Percentiles rank a stretch among this genome's conserved stretches.
Evolutionary conservation across 2,113 vertebrate species (phyloP).

Genomic region (Daphoenositta chrysoptera): DNA sequence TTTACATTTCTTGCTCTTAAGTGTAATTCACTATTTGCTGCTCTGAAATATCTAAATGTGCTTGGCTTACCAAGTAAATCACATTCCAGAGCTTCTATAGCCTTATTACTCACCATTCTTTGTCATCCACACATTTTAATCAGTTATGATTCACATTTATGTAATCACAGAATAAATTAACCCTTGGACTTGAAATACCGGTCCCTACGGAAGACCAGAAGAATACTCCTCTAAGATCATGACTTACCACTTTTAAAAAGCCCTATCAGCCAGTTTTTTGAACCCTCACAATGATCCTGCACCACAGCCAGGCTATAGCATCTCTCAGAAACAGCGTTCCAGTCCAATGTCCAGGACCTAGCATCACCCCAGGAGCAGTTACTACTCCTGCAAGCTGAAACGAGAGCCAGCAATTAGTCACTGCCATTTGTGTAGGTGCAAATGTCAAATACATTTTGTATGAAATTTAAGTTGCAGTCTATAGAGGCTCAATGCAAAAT

Average conservation of each 20-base stretch:
- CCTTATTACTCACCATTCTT: neutral
- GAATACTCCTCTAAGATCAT: neutral
- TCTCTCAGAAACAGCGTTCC: neutral
- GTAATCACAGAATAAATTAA: neutral
- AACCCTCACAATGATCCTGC: neutral
- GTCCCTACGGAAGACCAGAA: neutral
- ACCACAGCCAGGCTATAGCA: neutral
- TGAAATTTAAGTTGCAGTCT: neutral
- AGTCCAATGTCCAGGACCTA: neutral
- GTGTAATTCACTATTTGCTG: neutral
- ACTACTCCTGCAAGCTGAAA: neutral
- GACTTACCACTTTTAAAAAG: neutral
- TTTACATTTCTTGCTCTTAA: neutral
- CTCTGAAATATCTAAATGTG: neutral
- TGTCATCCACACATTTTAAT: neutral
- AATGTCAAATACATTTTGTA: rapidly evolving
- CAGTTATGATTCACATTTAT: neutral
- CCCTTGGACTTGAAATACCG: neutral
- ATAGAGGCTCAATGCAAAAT: neutral
- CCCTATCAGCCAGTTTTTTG: rapidly evolving
- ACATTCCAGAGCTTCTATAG: neutral
- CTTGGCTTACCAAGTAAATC: neutral
- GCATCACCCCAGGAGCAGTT: neutral
- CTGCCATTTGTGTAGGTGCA: neutral
- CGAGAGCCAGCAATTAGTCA: neutral